Evolutionary conservation across 2,113 vertebrate genomes (phyloP), one percentile per base, ranked within the genome.

Genomic region (Salminus brasiliensis): DNA sequence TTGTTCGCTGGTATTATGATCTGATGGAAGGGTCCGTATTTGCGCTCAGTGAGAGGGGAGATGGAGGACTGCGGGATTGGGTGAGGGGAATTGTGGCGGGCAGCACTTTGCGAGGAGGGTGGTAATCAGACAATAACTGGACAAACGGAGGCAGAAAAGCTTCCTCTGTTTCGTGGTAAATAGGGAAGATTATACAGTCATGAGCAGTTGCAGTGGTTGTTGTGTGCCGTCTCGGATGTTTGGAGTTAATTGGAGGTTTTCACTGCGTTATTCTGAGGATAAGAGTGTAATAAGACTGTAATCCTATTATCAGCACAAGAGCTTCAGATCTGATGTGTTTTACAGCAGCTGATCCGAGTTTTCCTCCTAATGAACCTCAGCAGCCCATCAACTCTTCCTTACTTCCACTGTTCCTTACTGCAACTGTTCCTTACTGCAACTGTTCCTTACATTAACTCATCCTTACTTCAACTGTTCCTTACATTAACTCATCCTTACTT

Each of bases 71-170:
- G 68, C 49, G 74, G 59, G 10, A 72, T 66, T 15, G 74, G 18
- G 55, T 43, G 47, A 2, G 21, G 5, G 11, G 60, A 47, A 78
- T 78, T 34, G 60, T 30, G 27, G 39, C 66, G 34, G 25, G 9
- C 67, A 36, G 67, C 53, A 49, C 76, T 74, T 53, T 41, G 75
- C 18, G 43, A 52, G 30, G 49, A 32, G 62, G 47, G 39, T 55
- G 25, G 53, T 27, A 68, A 78, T n/a, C 57, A 62, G 69, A 49
- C 9, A 43, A 43, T 74, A 69, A 74, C 71, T 45, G 43, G 49
- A 57, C 34, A 65, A 74, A 74, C 70, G 76, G 62, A 70, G 13
- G 59, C 25, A 59, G 47, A 68, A 53, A 43, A 8, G 62, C 45
- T 57, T 52, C 55, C 57, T 55, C 36, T 59, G 8, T 34, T 47